Percentiles rank a stretch among this genome's conserved stretches.
Conservation (phyloP, 64 coral and sea anemone genomes). For the Orbicella faveolata region DNA sequence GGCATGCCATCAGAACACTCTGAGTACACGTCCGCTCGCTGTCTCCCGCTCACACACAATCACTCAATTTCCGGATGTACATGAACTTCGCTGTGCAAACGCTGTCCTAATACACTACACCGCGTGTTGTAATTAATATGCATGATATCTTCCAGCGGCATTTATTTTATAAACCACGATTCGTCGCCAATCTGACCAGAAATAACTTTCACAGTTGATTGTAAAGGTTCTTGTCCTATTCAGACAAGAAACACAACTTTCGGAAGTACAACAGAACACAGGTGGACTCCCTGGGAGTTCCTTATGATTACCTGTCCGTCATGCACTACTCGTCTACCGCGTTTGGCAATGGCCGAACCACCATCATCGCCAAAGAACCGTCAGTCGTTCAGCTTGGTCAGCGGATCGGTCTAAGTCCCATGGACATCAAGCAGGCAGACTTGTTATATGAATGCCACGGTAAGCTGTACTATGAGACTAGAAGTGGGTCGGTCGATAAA, state of each 20-base stretch:
- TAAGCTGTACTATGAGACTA: background rate
- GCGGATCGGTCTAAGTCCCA: slow-evolving; percentile 74
- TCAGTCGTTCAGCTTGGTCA: slow-evolving; percentile 86
- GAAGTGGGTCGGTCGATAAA: too few species aligned
- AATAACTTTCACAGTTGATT: too few species aligned
- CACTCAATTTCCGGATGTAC: too few species aligned
- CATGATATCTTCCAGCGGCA: too few species aligned
- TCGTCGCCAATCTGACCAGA: too few species aligned
- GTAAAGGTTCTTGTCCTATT: background rate
- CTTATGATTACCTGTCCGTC: slow-evolving; percentile 76
- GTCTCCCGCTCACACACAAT: too few species aligned
- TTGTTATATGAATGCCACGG: slow-evolving; percentile 82
- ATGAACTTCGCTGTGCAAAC: too few species aligned
- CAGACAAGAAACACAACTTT: slow-evolving; percentile 80
- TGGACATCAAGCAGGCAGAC: slow-evolving; percentile 79
- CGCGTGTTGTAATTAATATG: too few species aligned
- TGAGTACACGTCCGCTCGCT: too few species aligned
- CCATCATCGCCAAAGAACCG: slow-evolving; percentile 70
- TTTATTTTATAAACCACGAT: too few species aligned
- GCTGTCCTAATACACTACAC: too few species aligned
- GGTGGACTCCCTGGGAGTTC: slow-evolving; percentile 72
- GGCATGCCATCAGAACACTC: too few species aligned
- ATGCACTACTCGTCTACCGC: slow-evolving; percentile 92
- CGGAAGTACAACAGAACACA: slow-evolving; percentile 74
- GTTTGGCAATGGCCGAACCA: slow-evolving; percentile 76